Base-by-base conservation (phyloP, 2,888 invertebrate species). In the Coleophora deauratella region DNA sequence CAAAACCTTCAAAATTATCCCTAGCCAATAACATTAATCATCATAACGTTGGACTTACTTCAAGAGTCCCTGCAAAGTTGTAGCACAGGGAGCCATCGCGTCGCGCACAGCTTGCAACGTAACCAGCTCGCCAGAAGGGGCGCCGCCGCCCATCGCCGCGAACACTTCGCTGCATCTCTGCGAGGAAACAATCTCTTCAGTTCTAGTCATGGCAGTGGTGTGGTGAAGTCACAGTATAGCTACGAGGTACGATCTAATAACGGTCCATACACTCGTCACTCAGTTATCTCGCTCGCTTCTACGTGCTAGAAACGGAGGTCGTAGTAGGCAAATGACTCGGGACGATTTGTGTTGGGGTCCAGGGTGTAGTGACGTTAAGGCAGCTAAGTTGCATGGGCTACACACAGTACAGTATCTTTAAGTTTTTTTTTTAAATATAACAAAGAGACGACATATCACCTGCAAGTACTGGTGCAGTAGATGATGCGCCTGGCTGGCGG, bases 101-200 rank as follows among this genome's bases (percentile, higher is more conserved):
- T 85, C 84, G 3, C 82, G 66, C 28, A 85, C 82, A 0, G 81
- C 75, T 43, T 85, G 85, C 42, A 85, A 55, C 15, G 82, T 62
- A 8, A 85, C 79, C 10, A 74, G 57, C 46, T 75, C 75, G 40
- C 60, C 51, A 4, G 62, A 37, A 1, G 31, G 31, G 6, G 65
- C 67, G 40, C 60, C 51, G 4, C 61, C 38, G 6, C 65, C 62
- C 80, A 84, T 80, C 31, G 82, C 84, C 39, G 84, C 84, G 59
- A 85, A 85, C 47, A 85, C 84, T 47, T 85, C 84, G 47, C 80
- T 70, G 53, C 84, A 85, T 7, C 84, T 54, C 84, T 84, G 60
- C 0, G 36, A 15, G 4, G 11, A 31, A 31, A 2, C 21, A 21
- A 21, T 4, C 21, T 21, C 21, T 3, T 21, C 6, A 3, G 21